Conservation (phyloP, 2,888 invertebrate genomes). For the Cephus pulcher region DNA sequence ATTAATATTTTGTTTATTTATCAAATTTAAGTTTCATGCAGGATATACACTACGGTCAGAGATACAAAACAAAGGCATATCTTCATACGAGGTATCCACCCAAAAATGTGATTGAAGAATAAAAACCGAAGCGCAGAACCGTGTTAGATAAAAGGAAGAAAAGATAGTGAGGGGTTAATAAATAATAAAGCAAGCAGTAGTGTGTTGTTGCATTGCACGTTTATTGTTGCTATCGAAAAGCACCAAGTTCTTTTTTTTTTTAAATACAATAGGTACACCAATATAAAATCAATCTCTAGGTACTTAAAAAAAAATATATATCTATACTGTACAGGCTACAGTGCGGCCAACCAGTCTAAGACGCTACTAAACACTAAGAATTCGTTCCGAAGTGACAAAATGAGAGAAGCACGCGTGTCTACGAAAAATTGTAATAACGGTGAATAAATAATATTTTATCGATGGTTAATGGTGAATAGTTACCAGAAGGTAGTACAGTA, state of each 20-base stretch:
- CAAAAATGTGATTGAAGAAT: constrained; percentile 1
- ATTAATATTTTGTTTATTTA: background rate
- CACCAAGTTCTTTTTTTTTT: constrained; percentile 31
- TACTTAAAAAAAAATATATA: constrained; percentile 19
- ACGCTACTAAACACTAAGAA: constrained; percentile 6
- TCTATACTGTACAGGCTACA: constrained; percentile 6
- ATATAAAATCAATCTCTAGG: constrained; percentile 17
- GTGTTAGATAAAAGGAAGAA: constrained; percentile 49
- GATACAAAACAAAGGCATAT: background rate
- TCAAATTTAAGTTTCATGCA: background rate
- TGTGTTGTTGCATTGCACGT: constrained; percentile 52
- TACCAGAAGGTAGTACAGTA: background rate
- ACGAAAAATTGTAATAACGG: background rate
- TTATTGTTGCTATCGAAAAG: constrained; percentile 56
- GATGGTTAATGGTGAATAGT: background rate
- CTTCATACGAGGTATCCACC: background rate
- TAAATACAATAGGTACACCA: constrained; percentile 36
- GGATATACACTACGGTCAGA: background rate
- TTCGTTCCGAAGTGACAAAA: constrained; percentile 8
- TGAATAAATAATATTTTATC: background rate
- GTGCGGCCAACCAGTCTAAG: constrained; percentile 4
- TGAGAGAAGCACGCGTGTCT: background rate
- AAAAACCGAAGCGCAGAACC: constrained; percentile 40
- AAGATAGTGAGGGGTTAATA: constrained; percentile 53
- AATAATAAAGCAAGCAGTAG: constrained; percentile 61